Evolutionary conservation across 2,113 vertebrate genomes (phyloP), one percentile per base, ranked within the genome.

Genomic region (Psettodes erumei): DNA sequence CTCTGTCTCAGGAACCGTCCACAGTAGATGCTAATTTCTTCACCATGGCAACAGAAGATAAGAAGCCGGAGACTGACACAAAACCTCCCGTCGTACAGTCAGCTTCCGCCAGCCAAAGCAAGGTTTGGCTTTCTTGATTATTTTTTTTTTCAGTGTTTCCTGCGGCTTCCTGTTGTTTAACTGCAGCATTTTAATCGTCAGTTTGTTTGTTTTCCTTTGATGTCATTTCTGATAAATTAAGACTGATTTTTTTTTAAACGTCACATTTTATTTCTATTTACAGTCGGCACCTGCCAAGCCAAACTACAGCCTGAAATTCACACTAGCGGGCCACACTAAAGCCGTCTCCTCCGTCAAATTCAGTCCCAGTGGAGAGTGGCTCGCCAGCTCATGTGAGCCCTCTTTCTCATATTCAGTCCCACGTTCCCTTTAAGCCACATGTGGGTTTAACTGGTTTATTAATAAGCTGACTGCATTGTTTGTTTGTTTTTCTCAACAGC

Each of bases 341-440:
- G 98, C 98, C 0, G 98, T 99, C 66, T 99, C 98, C 10, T 99
- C 98, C 0, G 98, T 99, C 79, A 99, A 99, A 59, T 99, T 99
- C 89, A 99, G 98, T 75, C 98, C 98, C 0, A 99, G 97, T 0
- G 98, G 98, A 70, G 98, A 99, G 83, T 99, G 98, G 98, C 94
- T 99, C 11, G 97, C 97, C 58, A 99, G 98, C 88, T 99, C 98
- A 6, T 99, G 98, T 99, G 84, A 95, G 98, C 96, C 66, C 28
- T 45, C 3, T 3, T 21, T 18, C 5, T 1, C 45, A n/a, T n/a
- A 5, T 8, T 47, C 5, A 47, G n/a, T n/a, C n/a, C n/a, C n/a
- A n/a, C n/a, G n/a, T n/a, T n/a, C n/a, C n/a, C n/a, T n/a, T n/a
- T n/a, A n/a, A n/a, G n/a, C n/a, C 45, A 47, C 19, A 47, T n/a